A percentile compares a stretch with the other conserved stretches of the same genome.
phyloP scores from a whole-genome alignment of 2,113 vertebrate species.

The Syngnathus floridae region DNA sequence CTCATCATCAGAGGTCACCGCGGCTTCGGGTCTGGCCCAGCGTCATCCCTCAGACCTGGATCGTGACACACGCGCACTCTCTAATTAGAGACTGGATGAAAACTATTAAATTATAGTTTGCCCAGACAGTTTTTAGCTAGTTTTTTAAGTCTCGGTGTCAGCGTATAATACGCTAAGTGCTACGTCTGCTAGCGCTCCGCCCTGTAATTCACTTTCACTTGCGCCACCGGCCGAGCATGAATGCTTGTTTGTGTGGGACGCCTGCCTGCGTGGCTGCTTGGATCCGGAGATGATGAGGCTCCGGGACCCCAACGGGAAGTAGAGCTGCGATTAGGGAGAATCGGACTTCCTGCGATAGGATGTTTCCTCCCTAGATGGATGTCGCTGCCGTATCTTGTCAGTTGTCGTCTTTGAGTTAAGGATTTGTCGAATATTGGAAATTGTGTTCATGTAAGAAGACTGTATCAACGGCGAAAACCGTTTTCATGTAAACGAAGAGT shows the following conservation, averaged over 20 bases:
- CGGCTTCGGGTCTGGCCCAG: not conserved
- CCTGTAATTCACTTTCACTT: slow-evolving; percentile 62
- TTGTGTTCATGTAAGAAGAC: not conserved
- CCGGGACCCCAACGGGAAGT: slow-evolving; percentile 51
- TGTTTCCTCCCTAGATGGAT: slow-evolving; percentile 55
- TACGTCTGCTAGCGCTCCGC: slow-evolving; percentile 37
- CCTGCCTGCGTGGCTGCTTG: slow-evolving; percentile 25
- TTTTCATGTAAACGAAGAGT: not conserved
- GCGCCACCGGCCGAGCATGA: slow-evolving; percentile 38
- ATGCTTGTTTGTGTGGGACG: slow-evolving; percentile 55
- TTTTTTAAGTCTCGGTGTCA: slow-evolving; percentile 24
- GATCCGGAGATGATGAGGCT: slow-evolving; percentile 20
- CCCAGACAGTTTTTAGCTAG: slow-evolving; percentile 7
- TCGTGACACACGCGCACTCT: not conserved
- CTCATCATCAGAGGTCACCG: slow-evolving; percentile 8
- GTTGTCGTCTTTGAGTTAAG: not conserved
- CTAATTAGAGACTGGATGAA: not conserved
- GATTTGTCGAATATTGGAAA: not conserved
- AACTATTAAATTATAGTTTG: slow-evolving; percentile 4
- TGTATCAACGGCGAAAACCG: too few species aligned
- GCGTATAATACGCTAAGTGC: slow-evolving; percentile 38
- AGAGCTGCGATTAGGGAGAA: slow-evolving; percentile 46
- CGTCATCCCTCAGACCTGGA: slow-evolving; percentile 3
- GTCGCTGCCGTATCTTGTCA: slow-evolving; percentile 39
- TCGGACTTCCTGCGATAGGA: slow-evolving; percentile 66